Conservation (phyloP, 2,113 vertebrate genomes). For the Oreochromis niloticus region DNA sequence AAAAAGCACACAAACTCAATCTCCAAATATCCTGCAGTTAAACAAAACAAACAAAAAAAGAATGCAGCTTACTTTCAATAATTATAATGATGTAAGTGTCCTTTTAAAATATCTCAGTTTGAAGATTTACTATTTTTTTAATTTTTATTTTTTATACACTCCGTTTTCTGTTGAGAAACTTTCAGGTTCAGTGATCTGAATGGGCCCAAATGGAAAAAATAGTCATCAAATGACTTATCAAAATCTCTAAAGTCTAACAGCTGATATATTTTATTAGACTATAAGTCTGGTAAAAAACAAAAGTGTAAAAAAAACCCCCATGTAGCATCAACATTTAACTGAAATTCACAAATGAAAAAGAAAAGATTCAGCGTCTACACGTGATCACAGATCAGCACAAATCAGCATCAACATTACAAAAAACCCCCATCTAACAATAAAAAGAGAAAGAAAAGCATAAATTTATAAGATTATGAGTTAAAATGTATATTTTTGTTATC, state of each 20-base stretch:
- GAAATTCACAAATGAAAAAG: not conserved
- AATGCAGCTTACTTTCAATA: not conserved
- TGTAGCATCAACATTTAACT: not conserved
- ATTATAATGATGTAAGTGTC: not conserved
- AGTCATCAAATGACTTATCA: not conserved
- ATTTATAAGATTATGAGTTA: not conserved
- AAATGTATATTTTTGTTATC: not conserved
- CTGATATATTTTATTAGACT: not conserved
- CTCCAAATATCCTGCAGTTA: not conserved
- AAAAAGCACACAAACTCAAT: not conserved
- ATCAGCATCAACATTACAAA: not conserved
- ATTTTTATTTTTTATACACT: not conserved
- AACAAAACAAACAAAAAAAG: not conserved
- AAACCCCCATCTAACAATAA: not conserved
- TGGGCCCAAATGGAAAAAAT: not conserved
- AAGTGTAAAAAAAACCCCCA: not conserved
- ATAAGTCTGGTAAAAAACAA: not conserved
- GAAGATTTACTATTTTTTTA: not conserved
- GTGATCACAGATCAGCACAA: not conserved
- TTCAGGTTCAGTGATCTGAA: not conserved
- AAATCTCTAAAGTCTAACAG: not conserved
- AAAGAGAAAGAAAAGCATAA: not conserved
- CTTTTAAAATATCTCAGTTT: not conserved
- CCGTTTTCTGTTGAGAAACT: not conserved
- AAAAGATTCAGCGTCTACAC: not conserved